phyloP scores from a whole-genome alignment of 2,797 vertebrate species.

The Meda fulgida region DNA sequence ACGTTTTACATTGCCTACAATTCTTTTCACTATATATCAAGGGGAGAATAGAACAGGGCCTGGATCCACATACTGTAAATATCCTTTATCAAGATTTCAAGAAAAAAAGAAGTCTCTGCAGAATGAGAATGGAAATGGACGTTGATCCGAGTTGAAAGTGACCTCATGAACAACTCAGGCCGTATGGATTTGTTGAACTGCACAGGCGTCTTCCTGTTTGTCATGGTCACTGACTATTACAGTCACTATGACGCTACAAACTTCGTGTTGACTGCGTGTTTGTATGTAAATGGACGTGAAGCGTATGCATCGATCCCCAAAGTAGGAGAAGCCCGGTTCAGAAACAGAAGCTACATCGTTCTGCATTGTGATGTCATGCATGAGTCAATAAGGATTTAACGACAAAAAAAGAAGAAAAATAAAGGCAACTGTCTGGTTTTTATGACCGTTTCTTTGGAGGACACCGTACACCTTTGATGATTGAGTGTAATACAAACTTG shows the following conservation, averaged over 20 bases:
- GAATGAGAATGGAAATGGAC: conserved; percentile 32
- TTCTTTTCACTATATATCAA: conserved; percentile 35
- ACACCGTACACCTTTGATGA: conserved; percentile 70
- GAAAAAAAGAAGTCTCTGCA: neutral
- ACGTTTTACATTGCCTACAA: conserved; percentile 22
- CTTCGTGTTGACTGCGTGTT: conserved; percentile 53
- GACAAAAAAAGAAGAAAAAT: conserved; percentile 33
- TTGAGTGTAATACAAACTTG: conserved; percentile 70
- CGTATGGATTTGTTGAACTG: conserved; percentile 75
- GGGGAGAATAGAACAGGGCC: conserved; percentile 8
- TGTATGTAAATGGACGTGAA: conserved; percentile 42
- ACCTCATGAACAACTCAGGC: conserved; percentile 65
- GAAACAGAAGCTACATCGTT: conserved; percentile 52
- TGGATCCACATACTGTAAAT: conserved; percentile 50
- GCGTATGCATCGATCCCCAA: conserved; percentile 36
- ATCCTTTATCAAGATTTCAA: conserved; percentile 5
- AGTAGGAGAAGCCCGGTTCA: conserved; percentile 24
- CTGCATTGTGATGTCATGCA: conserved; percentile 63
- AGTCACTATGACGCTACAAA: conserved; percentile 68
- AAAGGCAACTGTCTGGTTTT: conserved; percentile 51
- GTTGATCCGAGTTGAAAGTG: conserved; percentile 33
- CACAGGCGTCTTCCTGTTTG: conserved; percentile 77
- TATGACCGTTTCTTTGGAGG: conserved; percentile 59
- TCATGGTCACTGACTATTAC: conserved; percentile 68
- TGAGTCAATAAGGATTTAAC: conserved; percentile 65